Percentiles rank a stretch among this genome's conserved stretches.
phyloP scores from a whole-genome alignment of 2,113 vertebrate species.

The Channa maculata region DNA sequence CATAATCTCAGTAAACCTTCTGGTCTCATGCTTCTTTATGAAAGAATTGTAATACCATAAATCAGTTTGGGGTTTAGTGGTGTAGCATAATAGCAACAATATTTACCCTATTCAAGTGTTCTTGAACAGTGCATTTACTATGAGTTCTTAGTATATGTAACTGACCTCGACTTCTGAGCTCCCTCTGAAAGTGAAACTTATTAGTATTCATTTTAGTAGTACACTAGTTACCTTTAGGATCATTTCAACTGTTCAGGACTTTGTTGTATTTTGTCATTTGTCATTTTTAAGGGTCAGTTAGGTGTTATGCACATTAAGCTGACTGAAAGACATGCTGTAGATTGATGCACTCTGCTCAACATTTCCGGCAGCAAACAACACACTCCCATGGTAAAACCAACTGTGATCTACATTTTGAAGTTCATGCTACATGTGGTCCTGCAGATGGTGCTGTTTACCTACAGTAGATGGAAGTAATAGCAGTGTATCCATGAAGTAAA shows the following conservation, averaged over 20 bases:
- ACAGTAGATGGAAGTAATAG: neutral
- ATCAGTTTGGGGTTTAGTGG: no score
- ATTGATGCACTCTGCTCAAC: neutral
- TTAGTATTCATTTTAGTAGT: neutral
- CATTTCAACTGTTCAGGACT: no score
- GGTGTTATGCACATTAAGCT: neutral
- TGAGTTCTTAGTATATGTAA: no score
- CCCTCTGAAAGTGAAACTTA: neutral
- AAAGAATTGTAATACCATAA: no score
- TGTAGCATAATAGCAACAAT: no score
- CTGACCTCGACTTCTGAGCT: neutral
- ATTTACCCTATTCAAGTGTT: no score
- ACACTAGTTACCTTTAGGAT: no score
- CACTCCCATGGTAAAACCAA: neutral
- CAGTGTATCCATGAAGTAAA: neutral
- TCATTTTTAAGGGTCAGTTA: no score
- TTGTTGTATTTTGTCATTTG: no score
- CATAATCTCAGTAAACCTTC: neutral
- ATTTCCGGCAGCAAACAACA: neutral
- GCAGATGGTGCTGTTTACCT: conserved; percentile 65
- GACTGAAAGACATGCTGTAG: neutral
- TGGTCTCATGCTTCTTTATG: no score
- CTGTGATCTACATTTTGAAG: neutral
- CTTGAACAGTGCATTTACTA: neutral
- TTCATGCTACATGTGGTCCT: conserved; percentile 1